phyloP scores from a whole-genome alignment of 2,888 invertebrate species.

The Polymixis flavicincta region DNA sequence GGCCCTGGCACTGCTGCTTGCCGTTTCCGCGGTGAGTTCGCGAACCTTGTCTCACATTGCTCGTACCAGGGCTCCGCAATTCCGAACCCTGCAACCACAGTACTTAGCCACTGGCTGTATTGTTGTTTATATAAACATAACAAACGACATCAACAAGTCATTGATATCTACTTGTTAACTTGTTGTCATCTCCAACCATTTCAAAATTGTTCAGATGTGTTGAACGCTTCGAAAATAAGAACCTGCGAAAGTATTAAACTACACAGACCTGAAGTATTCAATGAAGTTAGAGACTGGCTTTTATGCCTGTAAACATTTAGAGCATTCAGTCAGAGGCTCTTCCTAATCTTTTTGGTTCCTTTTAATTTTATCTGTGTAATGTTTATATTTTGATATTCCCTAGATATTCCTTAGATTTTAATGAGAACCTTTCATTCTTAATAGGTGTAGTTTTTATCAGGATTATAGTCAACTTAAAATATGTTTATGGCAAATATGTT shows the following conservation, averaged over 20 bases:
- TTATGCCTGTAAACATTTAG: not conserved
- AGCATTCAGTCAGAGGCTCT: not conserved
- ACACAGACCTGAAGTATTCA: not conserved
- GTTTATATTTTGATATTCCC: not conserved
- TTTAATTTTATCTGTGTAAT: not conserved
- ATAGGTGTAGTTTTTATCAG: too few relatives aligned
- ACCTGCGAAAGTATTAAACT: not conserved
- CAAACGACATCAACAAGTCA: constrained; percentile 30
- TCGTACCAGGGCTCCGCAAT: not conserved
- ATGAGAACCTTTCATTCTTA: not conserved
- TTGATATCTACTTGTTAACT: not conserved
- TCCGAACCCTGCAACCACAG: not conserved
- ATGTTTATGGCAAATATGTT: not conserved
- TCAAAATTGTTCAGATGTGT: not conserved
- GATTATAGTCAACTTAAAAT: not conserved
- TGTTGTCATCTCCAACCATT: not conserved
- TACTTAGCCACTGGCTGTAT: constrained; percentile 34
- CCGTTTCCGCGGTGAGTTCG: constrained; percentile 78
- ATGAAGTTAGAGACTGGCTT: not conserved
- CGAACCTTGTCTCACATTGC: not conserved
- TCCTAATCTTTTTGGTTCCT: not conserved
- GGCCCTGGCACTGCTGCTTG: constrained; percentile 77
- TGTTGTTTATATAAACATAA: constrained; percentile 58
- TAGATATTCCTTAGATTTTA: not conserved
- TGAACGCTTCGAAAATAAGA: not conserved